Evolutionary conservation across 2,113 vertebrate genomes (phyloP).

Genomic region (Panthera tigris): DNA sequence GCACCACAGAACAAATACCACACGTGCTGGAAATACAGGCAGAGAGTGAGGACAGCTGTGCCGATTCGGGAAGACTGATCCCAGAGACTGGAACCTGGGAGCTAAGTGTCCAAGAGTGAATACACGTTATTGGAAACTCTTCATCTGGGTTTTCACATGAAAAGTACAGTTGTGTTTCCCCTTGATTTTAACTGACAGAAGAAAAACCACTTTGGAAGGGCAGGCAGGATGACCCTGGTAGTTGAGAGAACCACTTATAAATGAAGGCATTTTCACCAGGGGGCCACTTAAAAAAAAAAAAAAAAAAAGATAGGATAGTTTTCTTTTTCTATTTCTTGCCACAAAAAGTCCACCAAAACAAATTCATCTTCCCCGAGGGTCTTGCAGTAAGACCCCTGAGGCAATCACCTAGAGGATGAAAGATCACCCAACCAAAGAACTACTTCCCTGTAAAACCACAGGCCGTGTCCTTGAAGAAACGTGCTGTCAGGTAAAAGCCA

Average conservation of each 20-base stretch:
- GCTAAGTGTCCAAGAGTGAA: background rate
- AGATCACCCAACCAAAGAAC: background rate
- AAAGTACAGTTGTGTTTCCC: background rate
- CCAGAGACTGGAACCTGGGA: background rate
- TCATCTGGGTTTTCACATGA: background rate
- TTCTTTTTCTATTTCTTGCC: background rate
- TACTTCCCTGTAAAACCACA: background rate
- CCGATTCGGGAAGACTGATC: fast-evolving
- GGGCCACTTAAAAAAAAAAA: background rate
- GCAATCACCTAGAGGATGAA: background rate
- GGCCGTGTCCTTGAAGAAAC: background rate
- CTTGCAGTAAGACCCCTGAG: background rate
- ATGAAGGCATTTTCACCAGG: background rate
- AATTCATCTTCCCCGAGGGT: background rate
- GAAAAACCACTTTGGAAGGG: background rate
- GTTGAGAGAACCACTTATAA: background rate
- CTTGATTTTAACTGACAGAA: conserved; percentile 10
- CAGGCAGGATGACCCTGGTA: background rate
- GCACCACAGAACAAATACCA: background rate
- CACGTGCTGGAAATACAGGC: background rate
- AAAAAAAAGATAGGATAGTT: background rate
- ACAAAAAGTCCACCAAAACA: background rate
- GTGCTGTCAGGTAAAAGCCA: background rate
- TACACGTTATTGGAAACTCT: background rate
- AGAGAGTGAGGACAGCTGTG: fast-evolving